A percentile compares a stretch with the other conserved stretches of the same genome.
Conservation (phyloP, 1,140 invertebrate genomes). For the Aricia agestis region DNA sequence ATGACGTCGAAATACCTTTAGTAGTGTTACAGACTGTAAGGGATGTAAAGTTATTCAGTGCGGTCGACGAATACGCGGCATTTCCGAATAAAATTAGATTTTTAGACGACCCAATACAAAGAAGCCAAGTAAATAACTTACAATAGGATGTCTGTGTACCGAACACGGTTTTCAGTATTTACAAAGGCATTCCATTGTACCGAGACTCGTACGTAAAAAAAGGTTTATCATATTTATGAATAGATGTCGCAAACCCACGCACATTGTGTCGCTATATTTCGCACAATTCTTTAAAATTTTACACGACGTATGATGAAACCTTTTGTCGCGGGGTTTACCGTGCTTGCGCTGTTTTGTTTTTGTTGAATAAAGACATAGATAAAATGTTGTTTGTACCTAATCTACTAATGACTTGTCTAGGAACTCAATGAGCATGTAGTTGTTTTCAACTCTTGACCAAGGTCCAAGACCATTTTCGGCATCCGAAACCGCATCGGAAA, state of each 20-base stretch:
- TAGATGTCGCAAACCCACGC: constrained; percentile 11
- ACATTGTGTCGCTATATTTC: constrained; percentile 9
- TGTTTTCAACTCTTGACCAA: no score
- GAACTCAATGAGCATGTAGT: no score
- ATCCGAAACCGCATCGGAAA: no score
- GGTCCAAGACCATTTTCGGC: no score
- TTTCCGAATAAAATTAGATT: constrained; percentile 1
- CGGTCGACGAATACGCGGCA: no score
- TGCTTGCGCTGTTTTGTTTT: neutral
- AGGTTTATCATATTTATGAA: constrained; percentile 14
- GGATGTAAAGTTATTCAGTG: no score
- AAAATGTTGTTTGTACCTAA: neutral
- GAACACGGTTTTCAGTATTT: constrained; percentile 1
- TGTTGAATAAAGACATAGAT: neutral
- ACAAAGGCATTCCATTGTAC: constrained; percentile 11
- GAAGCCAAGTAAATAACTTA: neutral
- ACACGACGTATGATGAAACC: constrained; percentile 15
- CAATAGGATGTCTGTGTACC: constrained; percentile 4
- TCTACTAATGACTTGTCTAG: no score
- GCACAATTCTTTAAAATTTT: constrained; percentile 12
- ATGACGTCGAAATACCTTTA: no score
- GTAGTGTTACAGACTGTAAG: no score
- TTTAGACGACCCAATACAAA: neutral
- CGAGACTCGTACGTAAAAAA: neutral
- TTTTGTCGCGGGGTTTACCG: constrained; percentile 1